Evolutionary conservation across 2,888 invertebrate species (phyloP).

Genomic region (Sinelater perroti): DNA sequence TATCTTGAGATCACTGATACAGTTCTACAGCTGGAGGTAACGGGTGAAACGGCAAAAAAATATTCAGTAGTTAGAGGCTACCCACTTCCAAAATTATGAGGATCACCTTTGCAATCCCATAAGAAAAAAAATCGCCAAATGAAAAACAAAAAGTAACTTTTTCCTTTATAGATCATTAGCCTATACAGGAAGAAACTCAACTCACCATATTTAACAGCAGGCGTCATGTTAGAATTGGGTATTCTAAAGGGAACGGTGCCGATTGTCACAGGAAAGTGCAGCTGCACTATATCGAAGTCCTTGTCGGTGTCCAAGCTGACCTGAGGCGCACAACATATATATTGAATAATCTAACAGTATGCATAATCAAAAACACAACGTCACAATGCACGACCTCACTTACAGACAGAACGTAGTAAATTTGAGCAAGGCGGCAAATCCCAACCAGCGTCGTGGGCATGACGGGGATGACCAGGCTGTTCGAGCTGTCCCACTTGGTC

Average conservation of each 20-base stretch:
- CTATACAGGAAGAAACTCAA: conserved; percentile 12
- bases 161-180: background rate
- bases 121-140: background rate
- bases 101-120: too few relatives aligned
- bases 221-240: conserved; percentile 69
- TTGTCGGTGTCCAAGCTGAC: conserved; percentile 75
- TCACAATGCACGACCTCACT: conserved; percentile 41
- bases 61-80: too few relatives aligned
- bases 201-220: conserved; percentile 72
- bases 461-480: conserved; percentile 73
- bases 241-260: conserved; percentile 78
- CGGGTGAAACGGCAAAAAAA: too few relatives aligned
- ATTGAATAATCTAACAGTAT: too few relatives aligned
- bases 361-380: background rate
- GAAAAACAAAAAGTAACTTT: background rate
- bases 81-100: too few relatives aligned
- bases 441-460: conserved; percentile 79
- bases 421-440: conserved; percentile 71
- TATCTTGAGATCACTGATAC: too few relatives aligned
- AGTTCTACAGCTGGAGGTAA: too few relatives aligned
- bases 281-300: conserved; percentile 74
- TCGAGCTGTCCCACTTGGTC: conserved; percentile 73
- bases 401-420: conserved; percentile 78
- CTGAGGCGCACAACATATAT: conserved; percentile 62
- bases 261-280: conserved; percentile 79